A percentile compares a stretch with the other conserved stretches of the same genome.
phyloP scores from a whole-genome alignment of 23 tunicate genomes.

The Trididemnum nubilum region DNA sequence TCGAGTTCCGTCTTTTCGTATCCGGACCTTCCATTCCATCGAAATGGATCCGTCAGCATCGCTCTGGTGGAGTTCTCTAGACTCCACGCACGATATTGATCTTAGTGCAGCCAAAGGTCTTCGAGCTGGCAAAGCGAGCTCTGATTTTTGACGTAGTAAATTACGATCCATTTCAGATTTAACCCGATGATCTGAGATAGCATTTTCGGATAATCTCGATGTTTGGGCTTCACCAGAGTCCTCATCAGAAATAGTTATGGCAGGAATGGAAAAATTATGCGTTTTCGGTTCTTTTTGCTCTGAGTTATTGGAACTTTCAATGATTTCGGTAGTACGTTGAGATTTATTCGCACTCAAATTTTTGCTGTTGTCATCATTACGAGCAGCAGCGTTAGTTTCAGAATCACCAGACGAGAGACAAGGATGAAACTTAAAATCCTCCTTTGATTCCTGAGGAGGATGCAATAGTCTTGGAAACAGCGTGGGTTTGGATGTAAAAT shows the following conservation, averaged over 20 bases:
- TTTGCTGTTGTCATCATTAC: not conserved
- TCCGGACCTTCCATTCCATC: conserved; percentile 34
- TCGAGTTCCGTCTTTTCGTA: conserved; percentile 25
- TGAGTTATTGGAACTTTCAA: not conserved
- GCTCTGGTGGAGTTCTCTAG: not conserved
- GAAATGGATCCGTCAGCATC: not conserved
- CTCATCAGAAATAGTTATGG: not conserved
- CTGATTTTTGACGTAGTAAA: not conserved
- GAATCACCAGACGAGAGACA: not conserved
- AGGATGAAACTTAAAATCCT: conserved; percentile 4
- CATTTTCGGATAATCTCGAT: not conserved
- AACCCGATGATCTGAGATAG: not conserved
- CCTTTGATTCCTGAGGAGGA: not conserved
- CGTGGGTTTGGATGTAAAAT: not conserved
- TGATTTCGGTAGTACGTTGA: not conserved
- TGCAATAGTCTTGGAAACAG: conserved; percentile 4
- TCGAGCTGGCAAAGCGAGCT: not conserved
- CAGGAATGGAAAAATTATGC: not conserved
- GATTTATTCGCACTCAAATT: not conserved
- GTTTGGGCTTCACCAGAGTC: not conserved
- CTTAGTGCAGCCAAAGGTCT: not conserved
- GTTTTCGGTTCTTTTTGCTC: not conserved
- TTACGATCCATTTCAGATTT: not conserved
- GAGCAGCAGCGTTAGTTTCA: not conserved
- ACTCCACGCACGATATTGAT: conserved; percentile 18